Percentiles rank a stretch among this genome's conserved stretches.
Evolutionary conservation across 2,797 vertebrate genomes (phyloP).

Genomic region (Dryobates pubescens): DNA sequence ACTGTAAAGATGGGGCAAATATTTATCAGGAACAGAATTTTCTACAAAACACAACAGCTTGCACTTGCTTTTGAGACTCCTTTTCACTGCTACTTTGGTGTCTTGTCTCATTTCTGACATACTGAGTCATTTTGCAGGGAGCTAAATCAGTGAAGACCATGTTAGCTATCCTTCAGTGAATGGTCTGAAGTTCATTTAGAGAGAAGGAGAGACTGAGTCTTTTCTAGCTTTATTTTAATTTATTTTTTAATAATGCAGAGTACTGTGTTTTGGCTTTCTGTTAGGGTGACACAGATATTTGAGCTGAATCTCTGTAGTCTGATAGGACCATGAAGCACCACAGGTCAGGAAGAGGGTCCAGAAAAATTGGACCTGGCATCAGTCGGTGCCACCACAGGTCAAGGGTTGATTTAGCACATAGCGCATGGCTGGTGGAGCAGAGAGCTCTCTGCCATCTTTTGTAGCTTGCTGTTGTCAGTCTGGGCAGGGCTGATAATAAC

Average conservation of each 20-base stretch:
- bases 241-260: background rate
- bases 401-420: accelerated
- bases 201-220: no score
- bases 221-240: background rate
- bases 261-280: background rate
- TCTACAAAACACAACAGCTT: background rate
- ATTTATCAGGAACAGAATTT: background rate
- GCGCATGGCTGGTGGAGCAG: background rate
- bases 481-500: background rate
- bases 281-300: background rate
- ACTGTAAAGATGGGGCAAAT: background rate
- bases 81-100: accelerated
- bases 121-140: background rate
- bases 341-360: background rate
- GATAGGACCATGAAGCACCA: background rate
- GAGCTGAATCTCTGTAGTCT: background rate
- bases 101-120: background rate
- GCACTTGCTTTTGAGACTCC: background rate
- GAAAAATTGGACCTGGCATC: accelerated
- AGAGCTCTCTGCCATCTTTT: background rate
- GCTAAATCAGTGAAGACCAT: background rate
- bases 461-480: background rate
- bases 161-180: background rate
- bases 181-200: background rate
- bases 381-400: accelerated